A percentile compares a stretch with the other conserved stretches of the same genome.
phyloP scores from a whole-genome alignment of 2,797 vertebrate genomes.

The Eleutherodactylus coqui region DNA sequence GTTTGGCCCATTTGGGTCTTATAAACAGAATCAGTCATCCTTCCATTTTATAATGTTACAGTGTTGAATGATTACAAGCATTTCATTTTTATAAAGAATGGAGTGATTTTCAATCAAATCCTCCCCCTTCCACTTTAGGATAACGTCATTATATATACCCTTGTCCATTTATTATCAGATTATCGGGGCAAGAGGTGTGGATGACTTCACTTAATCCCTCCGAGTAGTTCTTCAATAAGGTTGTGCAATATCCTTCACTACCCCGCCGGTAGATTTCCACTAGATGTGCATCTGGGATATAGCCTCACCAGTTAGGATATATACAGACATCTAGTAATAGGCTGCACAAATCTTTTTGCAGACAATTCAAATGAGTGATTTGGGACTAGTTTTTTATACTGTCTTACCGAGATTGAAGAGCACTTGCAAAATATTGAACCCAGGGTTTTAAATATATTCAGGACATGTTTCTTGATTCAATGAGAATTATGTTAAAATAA shows the following conservation, averaged over 20 bases:
- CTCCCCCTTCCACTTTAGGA: constrained; percentile 13
- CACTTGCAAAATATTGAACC: no score
- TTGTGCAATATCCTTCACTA: background rate
- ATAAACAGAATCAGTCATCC: constrained; percentile 28
- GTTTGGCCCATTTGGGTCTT: constrained; percentile 1
- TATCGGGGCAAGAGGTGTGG: background rate
- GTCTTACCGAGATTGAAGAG: no score
- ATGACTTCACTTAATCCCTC: constrained; percentile 18
- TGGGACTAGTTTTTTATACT: background rate
- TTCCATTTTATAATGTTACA: constrained; percentile 23
- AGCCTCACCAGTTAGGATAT: background rate
- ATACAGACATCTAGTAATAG: background rate
- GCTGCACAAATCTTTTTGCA: background rate
- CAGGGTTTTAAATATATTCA: no score
- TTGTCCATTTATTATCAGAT: constrained; percentile 14
- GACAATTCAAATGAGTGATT: background rate
- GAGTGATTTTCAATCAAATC: constrained; percentile 29
- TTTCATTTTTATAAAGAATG: constrained; percentile 8
- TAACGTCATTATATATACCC: constrained; percentile 33
- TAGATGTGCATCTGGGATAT: background rate
- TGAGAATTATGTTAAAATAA: no score
- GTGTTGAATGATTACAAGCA: constrained; percentile 34
- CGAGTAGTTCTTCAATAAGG: background rate
- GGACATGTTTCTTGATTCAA: no score
- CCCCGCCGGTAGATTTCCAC: background rate